phyloP scores from a whole-genome alignment of 35 echinoderm and acorn worm species.

The Heliocidaris erythrogramma region DNA sequence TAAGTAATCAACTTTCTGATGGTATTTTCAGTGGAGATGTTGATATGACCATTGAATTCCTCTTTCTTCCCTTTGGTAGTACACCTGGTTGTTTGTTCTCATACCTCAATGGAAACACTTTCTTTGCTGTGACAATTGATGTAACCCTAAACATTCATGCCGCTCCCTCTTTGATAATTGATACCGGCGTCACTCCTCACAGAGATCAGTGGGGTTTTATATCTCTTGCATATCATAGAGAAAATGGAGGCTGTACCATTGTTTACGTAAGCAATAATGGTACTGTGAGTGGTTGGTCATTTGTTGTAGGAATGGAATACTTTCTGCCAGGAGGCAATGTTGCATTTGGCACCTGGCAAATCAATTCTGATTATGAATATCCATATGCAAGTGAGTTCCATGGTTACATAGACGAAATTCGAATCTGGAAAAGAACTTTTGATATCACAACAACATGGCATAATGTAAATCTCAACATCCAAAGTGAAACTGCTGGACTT shows the following conservation, averaged over 20 bases:
- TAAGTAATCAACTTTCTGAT: constrained; percentile 57
- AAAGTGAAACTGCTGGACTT: constrained; percentile 42
- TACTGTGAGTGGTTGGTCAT: constrained; percentile 52
- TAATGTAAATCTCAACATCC: constrained; percentile 67
- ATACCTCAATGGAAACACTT: background rate
- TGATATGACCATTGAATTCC: constrained; percentile 79
- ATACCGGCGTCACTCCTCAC: constrained; percentile 58
- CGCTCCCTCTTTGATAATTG: background rate
- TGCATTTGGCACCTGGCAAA: constrained; percentile 76
- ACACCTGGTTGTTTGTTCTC: constrained; percentile 19
- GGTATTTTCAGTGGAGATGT: constrained; percentile 18
- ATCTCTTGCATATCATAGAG: constrained; percentile 65
- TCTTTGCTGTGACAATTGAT: constrained; percentile 23
- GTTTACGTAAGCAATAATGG: constrained; percentile 62
- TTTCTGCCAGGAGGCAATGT: constrained; percentile 63
- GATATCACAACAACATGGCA: constrained; percentile 57
- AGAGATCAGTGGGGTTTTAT: constrained; percentile 69
- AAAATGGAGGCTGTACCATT: constrained; percentile 51
- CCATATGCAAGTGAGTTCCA: constrained; percentile 48
- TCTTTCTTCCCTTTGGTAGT: background rate
- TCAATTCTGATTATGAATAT: background rate
- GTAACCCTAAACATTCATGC: constrained; percentile 33
- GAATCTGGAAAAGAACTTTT: constrained; percentile 75
- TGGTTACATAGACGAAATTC: constrained; percentile 83
- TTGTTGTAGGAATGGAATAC: constrained; percentile 33